Evolutionary conservation across 2,113 vertebrate genomes (phyloP).

Genomic region (Vimba vimba): DNA sequence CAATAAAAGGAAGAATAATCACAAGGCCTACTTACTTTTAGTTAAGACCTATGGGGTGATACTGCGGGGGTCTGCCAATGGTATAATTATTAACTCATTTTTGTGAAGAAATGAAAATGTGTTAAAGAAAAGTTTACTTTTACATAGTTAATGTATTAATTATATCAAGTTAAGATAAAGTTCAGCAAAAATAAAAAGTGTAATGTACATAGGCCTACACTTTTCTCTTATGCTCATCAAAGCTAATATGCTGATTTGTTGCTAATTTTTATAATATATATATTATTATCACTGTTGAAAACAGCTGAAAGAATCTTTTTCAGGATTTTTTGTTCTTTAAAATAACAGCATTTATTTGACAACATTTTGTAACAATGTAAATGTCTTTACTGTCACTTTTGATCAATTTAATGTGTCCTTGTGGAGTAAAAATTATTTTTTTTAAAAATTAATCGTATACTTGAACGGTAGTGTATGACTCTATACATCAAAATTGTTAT

Average conservation of each 20-base stretch:
- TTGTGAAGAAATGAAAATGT: not conserved
- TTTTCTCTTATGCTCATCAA: not conserved
- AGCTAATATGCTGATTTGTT: not conserved
- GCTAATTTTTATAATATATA: not conserved
- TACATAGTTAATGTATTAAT: not conserved
- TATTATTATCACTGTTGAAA: not conserved
- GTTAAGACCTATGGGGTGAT: slow-evolving; percentile 1
- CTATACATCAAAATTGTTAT: no score
- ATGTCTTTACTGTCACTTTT: no score
- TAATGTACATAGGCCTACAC: not conserved
- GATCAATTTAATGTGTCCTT: no score
- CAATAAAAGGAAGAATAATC: not conserved
- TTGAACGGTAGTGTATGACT: no score
- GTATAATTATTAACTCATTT: not conserved
- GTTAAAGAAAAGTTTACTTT: not conserved
- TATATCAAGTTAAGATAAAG: not conserved
- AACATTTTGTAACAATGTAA: no score
- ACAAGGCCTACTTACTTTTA: not conserved
- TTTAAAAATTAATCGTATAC: no score
- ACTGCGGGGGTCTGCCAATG: not conserved
- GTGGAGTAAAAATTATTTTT: no score
- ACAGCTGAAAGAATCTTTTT: no score
- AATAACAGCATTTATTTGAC: no score
- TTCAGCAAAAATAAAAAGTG: not conserved
- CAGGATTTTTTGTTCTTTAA: no score